phyloP scores from a whole-genome alignment of 2,888 invertebrate species.

The Agriopis marginaria region DNA sequence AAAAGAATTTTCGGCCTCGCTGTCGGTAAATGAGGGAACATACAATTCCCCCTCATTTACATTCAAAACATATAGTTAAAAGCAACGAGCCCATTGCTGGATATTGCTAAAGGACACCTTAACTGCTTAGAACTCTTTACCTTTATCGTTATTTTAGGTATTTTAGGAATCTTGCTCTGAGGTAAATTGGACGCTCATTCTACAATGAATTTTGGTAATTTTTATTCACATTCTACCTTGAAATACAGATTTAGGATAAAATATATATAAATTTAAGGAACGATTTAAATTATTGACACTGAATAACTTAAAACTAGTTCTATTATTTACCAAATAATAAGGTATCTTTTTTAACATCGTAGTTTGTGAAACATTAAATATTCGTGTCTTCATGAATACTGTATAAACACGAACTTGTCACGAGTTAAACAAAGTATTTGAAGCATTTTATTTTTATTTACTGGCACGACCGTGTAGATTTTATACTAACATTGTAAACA shows the following conservation, averaged over 20 bases:
- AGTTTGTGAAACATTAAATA: too few relatives aligned
- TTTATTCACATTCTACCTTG: not conserved
- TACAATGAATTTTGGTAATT: not conserved
- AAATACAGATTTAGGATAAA: not conserved
- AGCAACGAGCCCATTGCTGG: conserved; percentile 41
- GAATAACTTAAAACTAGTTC: too few relatives aligned
- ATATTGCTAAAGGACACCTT: conserved; percentile 38
- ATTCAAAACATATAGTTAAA: conserved; percentile 47
- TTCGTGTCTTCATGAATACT: not conserved
- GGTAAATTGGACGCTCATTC: conserved; percentile 6
- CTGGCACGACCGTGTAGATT: too few relatives aligned
- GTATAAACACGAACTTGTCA: too few relatives aligned
- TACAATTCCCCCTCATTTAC: conserved; percentile 42
- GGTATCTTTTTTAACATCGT: too few relatives aligned
- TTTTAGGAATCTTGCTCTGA: conserved; percentile 11
- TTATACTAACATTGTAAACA: conserved; percentile 8
- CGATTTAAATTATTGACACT: too few relatives aligned
- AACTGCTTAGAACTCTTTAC: conserved; percentile 40
- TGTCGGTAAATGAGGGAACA: conserved; percentile 30
- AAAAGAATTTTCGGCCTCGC: conserved; percentile 32
- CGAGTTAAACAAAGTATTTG: too few relatives aligned
- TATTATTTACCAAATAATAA: too few relatives aligned
- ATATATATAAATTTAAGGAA: too few relatives aligned
- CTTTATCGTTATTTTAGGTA: conserved; percentile 40
- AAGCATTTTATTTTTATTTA: too few relatives aligned